A percentile compares a stretch with the other conserved stretches of the same genome.
These are phyloP conservation scores for Ceryle rudis DNA, from an alignment of 2,797 vertebrate genomes.

Conservation along the genomic window DNA sequence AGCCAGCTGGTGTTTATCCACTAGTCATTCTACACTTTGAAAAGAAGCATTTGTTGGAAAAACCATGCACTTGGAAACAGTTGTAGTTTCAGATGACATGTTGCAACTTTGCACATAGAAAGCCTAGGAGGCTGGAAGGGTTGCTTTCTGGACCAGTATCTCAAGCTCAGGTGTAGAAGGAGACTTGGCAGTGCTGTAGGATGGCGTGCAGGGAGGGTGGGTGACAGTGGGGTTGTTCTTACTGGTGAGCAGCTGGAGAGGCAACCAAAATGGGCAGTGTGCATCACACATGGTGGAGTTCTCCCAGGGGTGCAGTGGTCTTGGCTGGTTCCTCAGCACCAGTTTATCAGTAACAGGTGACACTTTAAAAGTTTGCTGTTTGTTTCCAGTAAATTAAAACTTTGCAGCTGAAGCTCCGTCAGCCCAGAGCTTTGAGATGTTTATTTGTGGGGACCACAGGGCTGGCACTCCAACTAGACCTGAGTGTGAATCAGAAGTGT, in stretches of 20 bases:
- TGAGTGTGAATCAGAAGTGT: not conserved
- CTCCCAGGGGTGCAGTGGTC: not conserved
- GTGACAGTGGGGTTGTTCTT: accelerated
- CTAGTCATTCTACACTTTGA: not conserved
- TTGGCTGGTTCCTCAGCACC: not conserved
- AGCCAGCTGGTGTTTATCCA: not conserved
- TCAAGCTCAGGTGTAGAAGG: not conserved
- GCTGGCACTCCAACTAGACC: not conserved
- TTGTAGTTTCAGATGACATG: not conserved
- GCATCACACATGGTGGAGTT: not conserved
- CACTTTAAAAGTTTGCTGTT: not conserved
- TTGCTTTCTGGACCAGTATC: not conserved
- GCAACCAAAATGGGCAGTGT: accelerated
- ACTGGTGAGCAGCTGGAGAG: not conserved
- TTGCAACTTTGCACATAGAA: not conserved
- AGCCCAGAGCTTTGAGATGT: not conserved
- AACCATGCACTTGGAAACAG: not conserved
- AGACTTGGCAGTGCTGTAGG: not conserved
- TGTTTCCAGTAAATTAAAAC: not conserved
- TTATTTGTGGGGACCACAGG: not conserved
- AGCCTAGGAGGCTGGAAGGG: not conserved
- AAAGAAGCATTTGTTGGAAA: not conserved
- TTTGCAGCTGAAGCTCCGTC: not conserved
- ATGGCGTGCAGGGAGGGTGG: too few relatives aligned
- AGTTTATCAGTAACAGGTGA: not conserved